Base-by-base conservation (phyloP, 2,888 invertebrate species). In the Lymantria monacha region DNA sequence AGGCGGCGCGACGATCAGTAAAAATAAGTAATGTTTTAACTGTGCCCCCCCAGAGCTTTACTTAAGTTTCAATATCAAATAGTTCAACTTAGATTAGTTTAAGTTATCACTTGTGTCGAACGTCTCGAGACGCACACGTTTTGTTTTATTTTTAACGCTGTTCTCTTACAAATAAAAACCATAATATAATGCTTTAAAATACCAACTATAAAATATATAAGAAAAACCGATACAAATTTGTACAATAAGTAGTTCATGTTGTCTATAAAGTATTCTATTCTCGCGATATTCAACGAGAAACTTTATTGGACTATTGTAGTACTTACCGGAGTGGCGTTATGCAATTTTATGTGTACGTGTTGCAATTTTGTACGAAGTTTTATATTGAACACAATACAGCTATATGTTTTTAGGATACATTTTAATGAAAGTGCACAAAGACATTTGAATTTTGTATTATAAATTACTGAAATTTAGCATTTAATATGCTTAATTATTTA, bases 201-300 rank as follows among this genome's bases (percentile, higher is more conserved):
- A 9, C 15, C 7, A 41, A 14, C 33, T 14, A 41, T 5, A 22
- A 14, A 41, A 14, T 41, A 14, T 41, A 43, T 42, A 48, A 46
- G 22, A 22, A 57, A 47, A 56, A 57, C 46, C 46, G 48, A 48
- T 46, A 66, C 63, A 66, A 66, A 55, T 55, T n/a, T 61, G 15
- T 57, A 57, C 57, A 53, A 49, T 59, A 59, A 67, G 59, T 55
- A 53, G 65, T 57, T 66, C 65, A 64, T 60, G 58, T 51, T 55
- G 61, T 60, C 59, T 50, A 55, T 65, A 58, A 61, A 61, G 57
- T 57, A 61, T 61, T 68, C 51, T 52, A 51, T 63, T 49, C 55
- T 55, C 46, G 49, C 53, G 57, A 58, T 58, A 56, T 59, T 55
- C 53, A 55, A 60, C 51, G 53, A 40, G 33, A 60, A 69, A 69